These are phyloP conservation scores for Nycticebus coucang DNA, from an alignment of 2,113 vertebrate genomes.

Conservation along the genomic window DNA sequence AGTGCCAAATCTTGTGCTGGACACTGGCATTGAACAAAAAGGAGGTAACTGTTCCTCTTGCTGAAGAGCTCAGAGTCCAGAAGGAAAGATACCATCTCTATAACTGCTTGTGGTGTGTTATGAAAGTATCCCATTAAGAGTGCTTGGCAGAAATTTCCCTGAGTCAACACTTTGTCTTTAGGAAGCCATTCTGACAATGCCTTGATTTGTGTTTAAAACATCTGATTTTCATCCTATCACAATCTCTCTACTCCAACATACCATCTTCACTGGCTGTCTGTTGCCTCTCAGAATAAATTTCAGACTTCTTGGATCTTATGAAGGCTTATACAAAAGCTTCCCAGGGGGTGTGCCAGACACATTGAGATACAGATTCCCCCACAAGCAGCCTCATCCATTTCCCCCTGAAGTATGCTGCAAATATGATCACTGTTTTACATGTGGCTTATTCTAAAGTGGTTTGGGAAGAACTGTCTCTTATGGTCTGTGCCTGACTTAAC, in stretches of 20 bases:
- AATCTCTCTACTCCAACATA: not conserved
- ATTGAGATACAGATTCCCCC: not conserved
- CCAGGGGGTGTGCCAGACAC: not conserved
- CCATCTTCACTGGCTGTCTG: not conserved
- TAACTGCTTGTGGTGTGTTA: not conserved
- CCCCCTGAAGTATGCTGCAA: not conserved
- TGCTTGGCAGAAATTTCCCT: not conserved
- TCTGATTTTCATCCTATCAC: not conserved
- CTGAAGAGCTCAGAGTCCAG: not conserved
- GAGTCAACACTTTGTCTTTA: not conserved
- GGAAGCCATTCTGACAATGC: not conserved
- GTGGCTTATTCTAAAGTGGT: not conserved
- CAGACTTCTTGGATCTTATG: not conserved
- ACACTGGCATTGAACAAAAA: not conserved
- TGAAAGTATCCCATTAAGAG: not conserved
- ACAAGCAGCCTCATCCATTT: not conserved
- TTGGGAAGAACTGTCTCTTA: not conserved
- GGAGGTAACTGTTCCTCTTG: not conserved
- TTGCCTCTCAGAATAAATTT: not conserved
- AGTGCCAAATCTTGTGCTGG: not conserved
- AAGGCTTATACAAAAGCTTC: not conserved
- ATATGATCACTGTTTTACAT: not conserved
- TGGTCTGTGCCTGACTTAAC: not conserved
- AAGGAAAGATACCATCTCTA: not conserved
- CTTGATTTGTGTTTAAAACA: constrained; percentile 21